A percentile compares a stretch with the other conserved stretches of the same genome.
Conservation (phyloP, 2,113 vertebrate species). For the Anoplopoma fimbria region DNA sequence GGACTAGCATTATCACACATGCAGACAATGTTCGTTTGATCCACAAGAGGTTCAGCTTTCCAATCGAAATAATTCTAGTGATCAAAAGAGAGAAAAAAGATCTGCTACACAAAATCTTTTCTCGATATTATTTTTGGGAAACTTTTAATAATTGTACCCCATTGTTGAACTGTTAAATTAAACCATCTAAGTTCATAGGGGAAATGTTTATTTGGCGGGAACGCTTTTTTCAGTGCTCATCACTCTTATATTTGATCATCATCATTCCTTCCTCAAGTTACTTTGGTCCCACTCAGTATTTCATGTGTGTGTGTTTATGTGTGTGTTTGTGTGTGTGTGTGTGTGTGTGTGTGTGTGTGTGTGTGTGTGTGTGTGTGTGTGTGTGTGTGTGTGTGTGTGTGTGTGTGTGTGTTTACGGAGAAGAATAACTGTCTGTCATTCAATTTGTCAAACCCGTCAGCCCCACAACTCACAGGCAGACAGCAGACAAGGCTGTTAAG, state of each 20-base stretch:
- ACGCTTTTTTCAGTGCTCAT: not conserved
- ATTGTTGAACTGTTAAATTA: not conserved
- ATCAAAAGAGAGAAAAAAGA: no score
- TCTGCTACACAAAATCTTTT: not conserved
- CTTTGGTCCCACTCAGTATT: not conserved
- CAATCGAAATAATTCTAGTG: no score
- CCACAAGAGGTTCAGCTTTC: no score
- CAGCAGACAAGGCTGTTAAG: constrained; percentile 65
- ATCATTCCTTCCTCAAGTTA: not conserved
- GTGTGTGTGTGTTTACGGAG: constrained; percentile 50
- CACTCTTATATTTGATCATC: not conserved
- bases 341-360: constrained; percentile 47
- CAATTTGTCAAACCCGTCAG: constrained; percentile 80
- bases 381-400: constrained; percentile 48
- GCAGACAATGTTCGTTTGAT: no score
- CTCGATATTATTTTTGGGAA: not conserved
- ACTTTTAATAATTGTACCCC: not conserved
- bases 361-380: constrained; percentile 47
- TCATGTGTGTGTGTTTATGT: no score
- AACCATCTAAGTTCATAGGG: not conserved
- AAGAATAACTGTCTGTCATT: constrained; percentile 82
- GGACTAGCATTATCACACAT: no score
- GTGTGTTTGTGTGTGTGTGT: constrained; percentile 41
- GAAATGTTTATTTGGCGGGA: not conserved
- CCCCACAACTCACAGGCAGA: constrained; percentile 38